phyloP scores from a whole-genome alignment of 2,888 invertebrate genomes.

The Syrphus vitripennis region DNA sequence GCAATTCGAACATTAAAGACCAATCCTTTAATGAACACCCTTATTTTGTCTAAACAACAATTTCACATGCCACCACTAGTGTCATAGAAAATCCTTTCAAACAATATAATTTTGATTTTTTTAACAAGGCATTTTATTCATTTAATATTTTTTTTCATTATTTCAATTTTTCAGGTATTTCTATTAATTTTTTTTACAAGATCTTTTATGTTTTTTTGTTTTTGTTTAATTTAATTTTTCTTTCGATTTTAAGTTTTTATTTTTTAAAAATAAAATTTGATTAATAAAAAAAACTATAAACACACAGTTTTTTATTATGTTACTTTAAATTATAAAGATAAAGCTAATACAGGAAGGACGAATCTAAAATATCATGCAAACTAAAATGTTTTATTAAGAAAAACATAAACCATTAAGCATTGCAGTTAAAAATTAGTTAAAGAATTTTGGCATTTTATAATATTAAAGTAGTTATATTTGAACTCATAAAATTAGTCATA shows the following conservation, averaged over 20 bases:
- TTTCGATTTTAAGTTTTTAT: conserved; percentile 35
- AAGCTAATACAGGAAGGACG: conserved; percentile 25
- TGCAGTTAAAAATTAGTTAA: not conserved
- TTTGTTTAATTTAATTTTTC: conserved; percentile 26
- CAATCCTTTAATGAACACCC: too few relatives aligned
- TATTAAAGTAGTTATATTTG: not conserved
- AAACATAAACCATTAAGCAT: not conserved
- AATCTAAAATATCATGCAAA: conserved; percentile 11
- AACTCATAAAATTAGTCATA: not conserved
- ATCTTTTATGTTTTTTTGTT: conserved; percentile 30
- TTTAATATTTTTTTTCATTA: conserved; percentile 55
- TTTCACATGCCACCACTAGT: not conserved
- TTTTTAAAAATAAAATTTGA: conserved; percentile 43
- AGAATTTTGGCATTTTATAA: not conserved
- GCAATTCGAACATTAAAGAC: too few relatives aligned
- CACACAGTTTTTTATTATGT: conserved; percentile 6
- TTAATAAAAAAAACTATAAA: conserved; percentile 34
- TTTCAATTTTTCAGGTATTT: conserved; percentile 54
- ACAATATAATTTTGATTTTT: conserved; percentile 53
- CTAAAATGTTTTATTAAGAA: not conserved
- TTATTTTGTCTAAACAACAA: too few relatives aligned
- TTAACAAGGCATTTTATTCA: conserved; percentile 70
- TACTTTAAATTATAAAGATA: conserved; percentile 9
- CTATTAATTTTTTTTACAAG: conserved; percentile 65
- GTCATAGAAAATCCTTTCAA: not conserved